A percentile compares a stretch with the other conserved stretches of the same genome.
Conservation (phyloP, 2,797 vertebrate species). For the Anguilla pacifica region DNA sequence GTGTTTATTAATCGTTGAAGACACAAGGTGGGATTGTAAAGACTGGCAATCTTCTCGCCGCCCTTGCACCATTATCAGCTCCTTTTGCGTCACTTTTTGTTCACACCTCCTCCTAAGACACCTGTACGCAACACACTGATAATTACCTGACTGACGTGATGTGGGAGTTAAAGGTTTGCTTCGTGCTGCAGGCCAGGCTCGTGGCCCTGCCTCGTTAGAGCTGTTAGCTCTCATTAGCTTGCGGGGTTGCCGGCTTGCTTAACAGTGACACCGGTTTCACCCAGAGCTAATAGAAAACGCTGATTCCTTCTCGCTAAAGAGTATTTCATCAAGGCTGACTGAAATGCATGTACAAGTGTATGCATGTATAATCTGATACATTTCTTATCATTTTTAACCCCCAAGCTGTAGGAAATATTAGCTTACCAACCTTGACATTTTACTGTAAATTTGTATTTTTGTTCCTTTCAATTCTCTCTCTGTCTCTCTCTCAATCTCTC, state of each 20-base stretch:
- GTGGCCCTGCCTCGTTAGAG: constrained; percentile 8
- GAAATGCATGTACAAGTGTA: not conserved
- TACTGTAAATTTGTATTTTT: constrained; percentile 15
- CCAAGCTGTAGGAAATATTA: not conserved
- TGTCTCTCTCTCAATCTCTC: too few species aligned
- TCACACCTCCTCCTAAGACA: constrained; percentile 30
- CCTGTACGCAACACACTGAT: constrained; percentile 24
- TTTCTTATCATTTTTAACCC: not conserved
- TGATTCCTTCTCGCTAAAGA: constrained; percentile 10
- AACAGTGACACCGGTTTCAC: not conserved
- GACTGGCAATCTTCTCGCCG: not conserved
- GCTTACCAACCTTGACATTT: not conserved
- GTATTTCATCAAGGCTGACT: not conserved
- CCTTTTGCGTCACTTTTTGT: constrained; percentile 17
- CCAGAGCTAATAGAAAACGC: not conserved
- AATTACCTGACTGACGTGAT: constrained; percentile 12
- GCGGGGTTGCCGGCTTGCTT: not conserved
- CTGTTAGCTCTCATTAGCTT: not conserved
- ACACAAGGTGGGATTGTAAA: not conserved
- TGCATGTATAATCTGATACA: not conserved
- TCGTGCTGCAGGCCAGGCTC: not conserved
- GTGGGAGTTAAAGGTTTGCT: constrained; percentile 26
- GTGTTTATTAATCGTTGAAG: constrained; percentile 10
- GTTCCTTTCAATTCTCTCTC: constrained; percentile 62
- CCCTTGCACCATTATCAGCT: constrained; percentile 29